Conservation (phyloP, 2,797 vertebrate genomes). For the Ceryle rudis region DNA sequence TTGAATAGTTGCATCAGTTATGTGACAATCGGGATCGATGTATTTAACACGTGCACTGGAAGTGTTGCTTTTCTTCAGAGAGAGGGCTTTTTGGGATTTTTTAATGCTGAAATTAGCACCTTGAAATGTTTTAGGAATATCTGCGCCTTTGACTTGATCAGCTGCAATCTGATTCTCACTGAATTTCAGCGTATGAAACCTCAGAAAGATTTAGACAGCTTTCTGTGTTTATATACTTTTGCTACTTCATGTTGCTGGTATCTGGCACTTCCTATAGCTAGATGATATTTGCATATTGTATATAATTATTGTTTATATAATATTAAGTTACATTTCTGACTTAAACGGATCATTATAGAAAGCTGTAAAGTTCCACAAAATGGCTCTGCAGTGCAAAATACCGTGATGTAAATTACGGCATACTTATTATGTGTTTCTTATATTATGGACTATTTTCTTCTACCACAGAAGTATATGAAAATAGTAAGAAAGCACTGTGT, state of each 20-base stretch:
- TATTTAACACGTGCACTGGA: background rate
- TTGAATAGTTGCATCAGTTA: background rate
- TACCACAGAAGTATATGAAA: background rate
- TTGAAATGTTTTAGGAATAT: background rate
- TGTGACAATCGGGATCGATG: background rate
- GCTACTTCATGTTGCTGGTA: background rate
- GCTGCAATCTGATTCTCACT: background rate
- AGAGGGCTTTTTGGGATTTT: background rate
- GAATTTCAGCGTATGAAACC: background rate
- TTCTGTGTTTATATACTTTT: background rate
- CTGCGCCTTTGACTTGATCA: background rate
- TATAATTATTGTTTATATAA: background rate
- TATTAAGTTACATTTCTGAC: conserved; percentile 23
- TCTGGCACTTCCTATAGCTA: background rate
- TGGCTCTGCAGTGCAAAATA: background rate
- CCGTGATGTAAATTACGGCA: background rate
- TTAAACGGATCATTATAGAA: background rate
- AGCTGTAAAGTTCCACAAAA: conserved; percentile 7
- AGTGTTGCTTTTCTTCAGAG: background rate
- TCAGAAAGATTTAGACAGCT: background rate
- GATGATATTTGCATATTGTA: background rate
- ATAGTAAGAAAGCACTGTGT: background rate
- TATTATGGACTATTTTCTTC: background rate
- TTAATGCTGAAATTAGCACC: background rate
- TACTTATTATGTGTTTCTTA: background rate